Evolutionary conservation across 2,888 invertebrate species (phyloP).

Genomic region (Trilocha varians): DNA sequence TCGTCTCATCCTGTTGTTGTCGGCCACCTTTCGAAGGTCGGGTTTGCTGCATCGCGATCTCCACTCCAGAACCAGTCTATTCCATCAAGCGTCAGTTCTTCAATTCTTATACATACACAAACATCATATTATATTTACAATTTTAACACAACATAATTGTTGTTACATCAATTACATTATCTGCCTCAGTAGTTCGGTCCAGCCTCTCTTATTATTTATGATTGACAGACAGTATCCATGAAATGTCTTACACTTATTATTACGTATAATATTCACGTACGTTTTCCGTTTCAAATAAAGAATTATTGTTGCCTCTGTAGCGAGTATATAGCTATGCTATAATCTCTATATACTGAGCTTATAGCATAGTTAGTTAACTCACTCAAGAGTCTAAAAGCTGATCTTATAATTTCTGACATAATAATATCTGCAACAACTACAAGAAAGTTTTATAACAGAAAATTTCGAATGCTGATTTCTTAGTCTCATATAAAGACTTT

Average conservation of each 20-base stretch:
- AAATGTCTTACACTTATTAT: constrained; percentile 12
- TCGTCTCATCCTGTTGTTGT: no score
- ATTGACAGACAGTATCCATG: constrained; percentile 19
- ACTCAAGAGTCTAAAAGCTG: no score
- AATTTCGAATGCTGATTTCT: no score
- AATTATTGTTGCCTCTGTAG: neutral
- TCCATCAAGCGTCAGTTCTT: neutral
- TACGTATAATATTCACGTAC: constrained; percentile 5
- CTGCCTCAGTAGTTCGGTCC: constrained; percentile 15
- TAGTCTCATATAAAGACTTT: no score
- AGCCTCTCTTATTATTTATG: constrained; percentile 14
- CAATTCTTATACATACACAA: neutral
- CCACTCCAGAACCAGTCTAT: no score
- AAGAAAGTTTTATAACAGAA: no score
- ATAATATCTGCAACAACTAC: no score
- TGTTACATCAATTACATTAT: constrained; percentile 5
- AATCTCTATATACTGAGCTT: no score
- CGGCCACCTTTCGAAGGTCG: no score
- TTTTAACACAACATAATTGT: neutral
- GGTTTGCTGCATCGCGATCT: no score
- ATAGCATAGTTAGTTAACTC: no score
- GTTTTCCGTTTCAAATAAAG: constrained; percentile 9
- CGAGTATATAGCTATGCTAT: neutral
- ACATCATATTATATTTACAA: neutral
- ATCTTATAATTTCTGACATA: no score